Conservation (phyloP, 2,113 vertebrate genomes). For the Trematocara unimaculatum region DNA sequence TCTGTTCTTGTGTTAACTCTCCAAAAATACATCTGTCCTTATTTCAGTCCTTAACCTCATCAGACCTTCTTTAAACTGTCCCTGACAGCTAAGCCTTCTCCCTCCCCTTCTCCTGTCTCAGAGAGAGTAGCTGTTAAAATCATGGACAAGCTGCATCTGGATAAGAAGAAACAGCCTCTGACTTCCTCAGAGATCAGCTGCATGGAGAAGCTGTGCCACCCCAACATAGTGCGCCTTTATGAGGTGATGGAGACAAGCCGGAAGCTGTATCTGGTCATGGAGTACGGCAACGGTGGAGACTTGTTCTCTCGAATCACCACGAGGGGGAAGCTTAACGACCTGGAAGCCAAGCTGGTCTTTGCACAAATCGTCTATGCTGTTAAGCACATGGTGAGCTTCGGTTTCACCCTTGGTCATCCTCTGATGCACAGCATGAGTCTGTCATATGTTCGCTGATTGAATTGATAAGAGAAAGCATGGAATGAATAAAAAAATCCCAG, state of each 20-base stretch:
- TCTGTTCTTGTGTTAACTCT: not conserved
- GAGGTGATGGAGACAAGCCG: slow-evolving; percentile 74
- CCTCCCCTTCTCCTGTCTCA: slow-evolving; percentile 1
- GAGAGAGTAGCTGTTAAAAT: slow-evolving; percentile 78
- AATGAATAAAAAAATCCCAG: not conserved
- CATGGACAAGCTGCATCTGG: slow-evolving; percentile 64
- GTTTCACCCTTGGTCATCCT: not conserved
- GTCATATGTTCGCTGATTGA: not conserved
- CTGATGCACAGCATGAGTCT: not conserved
- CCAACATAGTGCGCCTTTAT: slow-evolving; percentile 76
- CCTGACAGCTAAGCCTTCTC: not conserved
- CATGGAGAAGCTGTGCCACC: slow-evolving; percentile 77
- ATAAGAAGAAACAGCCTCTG: slow-evolving; percentile 46
- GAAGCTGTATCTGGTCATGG: slow-evolving; percentile 72
- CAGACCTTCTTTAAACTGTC: not conserved
- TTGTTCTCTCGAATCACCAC: slow-evolving; percentile 71
- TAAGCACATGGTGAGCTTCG: slow-evolving; percentile 75
- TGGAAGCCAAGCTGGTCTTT: slow-evolving; percentile 72
- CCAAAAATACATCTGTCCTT: not conserved
- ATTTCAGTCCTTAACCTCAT: not conserved
- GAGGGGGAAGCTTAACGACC: slow-evolving; percentile 67
- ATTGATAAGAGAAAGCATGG: not conserved
- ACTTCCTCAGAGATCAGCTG: slow-evolving; percentile 68
- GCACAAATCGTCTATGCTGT: slow-evolving; percentile 74
- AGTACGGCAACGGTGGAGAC: slow-evolving; percentile 76